Conservation (phyloP, 2,113 vertebrate species). For the Heterotilapia buettikoferi region DNA sequence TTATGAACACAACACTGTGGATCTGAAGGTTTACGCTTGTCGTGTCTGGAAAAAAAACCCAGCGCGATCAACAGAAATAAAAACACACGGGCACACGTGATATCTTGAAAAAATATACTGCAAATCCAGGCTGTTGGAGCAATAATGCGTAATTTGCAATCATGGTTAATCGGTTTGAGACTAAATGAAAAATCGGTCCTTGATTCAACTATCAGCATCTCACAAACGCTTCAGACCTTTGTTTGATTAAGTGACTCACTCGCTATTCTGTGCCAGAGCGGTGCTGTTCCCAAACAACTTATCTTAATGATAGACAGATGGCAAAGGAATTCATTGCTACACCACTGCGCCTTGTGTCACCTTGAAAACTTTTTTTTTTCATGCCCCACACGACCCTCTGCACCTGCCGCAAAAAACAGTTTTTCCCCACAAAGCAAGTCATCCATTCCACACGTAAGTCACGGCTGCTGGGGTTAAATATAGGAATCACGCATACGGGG, state of each 20-base stretch:
- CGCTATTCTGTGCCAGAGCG: not conserved
- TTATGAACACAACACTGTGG: not conserved
- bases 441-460: conserved; percentile 19
- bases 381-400: conserved; percentile 22
- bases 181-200: not conserved
- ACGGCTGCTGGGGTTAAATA: conserved; percentile 53
- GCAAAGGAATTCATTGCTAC: conserved; percentile 22
- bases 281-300: conserved; percentile 8
- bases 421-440: conserved; percentile 16
- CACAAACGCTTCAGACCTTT: not conserved
- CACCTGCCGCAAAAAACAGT: conserved; percentile 47
- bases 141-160: not conserved
- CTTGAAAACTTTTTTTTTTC: conserved; percentile 50
- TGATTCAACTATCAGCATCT: not conserved
- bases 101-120: not conserved
- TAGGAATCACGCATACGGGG: conserved; percentile 45
- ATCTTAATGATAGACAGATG: conserved; percentile 62
- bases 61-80: not conserved
- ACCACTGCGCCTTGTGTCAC: conserved; percentile 44
- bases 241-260: not conserved
- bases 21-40: not conserved
- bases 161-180: not conserved
- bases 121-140: not conserved
- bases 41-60: fast-evolving
- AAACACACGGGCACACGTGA: fast-evolving